Conservation (phyloP, 2,113 vertebrate genomes). For the Corvus cornix region DNA sequence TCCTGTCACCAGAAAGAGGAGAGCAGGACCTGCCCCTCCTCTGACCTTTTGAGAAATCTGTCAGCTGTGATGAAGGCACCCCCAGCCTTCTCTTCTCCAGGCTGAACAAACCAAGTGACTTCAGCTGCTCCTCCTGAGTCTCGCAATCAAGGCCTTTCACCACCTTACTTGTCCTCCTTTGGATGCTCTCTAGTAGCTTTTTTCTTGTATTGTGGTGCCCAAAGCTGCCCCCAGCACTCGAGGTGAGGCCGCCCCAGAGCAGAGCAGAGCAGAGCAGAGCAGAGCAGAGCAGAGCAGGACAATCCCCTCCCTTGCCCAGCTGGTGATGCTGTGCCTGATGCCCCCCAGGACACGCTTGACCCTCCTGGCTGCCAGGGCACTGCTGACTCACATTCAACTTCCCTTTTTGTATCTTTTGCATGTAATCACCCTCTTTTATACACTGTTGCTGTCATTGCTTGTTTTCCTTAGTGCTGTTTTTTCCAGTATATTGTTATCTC, state of each 20-base stretch:
- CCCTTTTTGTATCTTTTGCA: not conserved
- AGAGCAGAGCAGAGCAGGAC: not conserved
- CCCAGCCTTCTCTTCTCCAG: not conserved
- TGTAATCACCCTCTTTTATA: not conserved
- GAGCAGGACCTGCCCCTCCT: not conserved
- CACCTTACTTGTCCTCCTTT: not conserved
- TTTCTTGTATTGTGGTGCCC: too few species aligned
- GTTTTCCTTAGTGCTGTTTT: not conserved
- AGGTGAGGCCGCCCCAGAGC: not conserved
- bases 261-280: not conserved
- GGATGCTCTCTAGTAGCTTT: not conserved
- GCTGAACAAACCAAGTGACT: not conserved
- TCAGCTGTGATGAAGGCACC: fast-evolving
- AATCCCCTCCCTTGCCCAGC: fast-evolving
- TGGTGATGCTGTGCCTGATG: not conserved
- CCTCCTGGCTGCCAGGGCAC: not conserved
- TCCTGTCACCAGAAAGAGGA: not conserved
- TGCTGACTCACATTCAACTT: fast-evolving
- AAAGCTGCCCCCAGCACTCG: fast-evolving
- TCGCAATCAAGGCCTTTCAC: not conserved
- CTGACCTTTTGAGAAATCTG: not conserved
- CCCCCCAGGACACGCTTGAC: fast-evolving
- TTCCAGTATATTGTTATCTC: not conserved
- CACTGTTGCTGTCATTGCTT: not conserved
- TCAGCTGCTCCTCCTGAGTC: not conserved